A percentile compares a stretch with the other conserved stretches of the same genome.
Evolutionary conservation across 1,140 invertebrate genomes (phyloP).

Genomic region (Microplitis mediator): DNA sequence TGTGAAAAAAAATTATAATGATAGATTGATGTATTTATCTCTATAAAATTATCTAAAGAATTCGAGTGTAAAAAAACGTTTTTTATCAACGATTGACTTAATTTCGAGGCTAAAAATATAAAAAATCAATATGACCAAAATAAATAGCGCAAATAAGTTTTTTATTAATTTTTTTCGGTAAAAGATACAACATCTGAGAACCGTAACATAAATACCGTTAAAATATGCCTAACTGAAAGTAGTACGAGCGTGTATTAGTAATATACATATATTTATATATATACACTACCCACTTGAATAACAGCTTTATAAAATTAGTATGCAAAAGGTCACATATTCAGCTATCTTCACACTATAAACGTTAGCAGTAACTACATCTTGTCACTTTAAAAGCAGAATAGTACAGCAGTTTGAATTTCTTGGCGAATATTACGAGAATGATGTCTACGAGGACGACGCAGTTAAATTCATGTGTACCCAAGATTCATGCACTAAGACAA

Average conservation of each 20-base stretch:
- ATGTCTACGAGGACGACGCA: background rate
- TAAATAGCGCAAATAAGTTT: background rate
- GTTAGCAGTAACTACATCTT: background rate
- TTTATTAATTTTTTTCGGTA: background rate
- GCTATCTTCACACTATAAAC: constrained; percentile 2
- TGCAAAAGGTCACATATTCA: constrained; percentile 3
- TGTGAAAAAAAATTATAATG: too few species aligned
- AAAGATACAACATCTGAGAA: background rate
- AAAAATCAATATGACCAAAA: background rate
- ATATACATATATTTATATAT: background rate
- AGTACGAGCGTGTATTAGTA: background rate
- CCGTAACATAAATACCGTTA: constrained; percentile 8
- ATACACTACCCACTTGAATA: background rate
- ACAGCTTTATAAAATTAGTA: constrained; percentile 5
- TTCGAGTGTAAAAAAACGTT: too few species aligned
- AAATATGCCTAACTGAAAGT: background rate
- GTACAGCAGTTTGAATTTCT: background rate
- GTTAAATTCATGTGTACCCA: background rate
- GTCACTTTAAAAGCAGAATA: background rate
- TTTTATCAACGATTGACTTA: too few species aligned
- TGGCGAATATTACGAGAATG: background rate
- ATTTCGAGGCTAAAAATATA: background rate
- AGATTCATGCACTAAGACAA: background rate
- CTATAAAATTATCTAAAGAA: too few species aligned
- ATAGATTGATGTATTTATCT: too few species aligned